Evolutionary conservation across 2,888 invertebrate species (phyloP).

Genomic region (Ennomos fuscantarius): DNA sequence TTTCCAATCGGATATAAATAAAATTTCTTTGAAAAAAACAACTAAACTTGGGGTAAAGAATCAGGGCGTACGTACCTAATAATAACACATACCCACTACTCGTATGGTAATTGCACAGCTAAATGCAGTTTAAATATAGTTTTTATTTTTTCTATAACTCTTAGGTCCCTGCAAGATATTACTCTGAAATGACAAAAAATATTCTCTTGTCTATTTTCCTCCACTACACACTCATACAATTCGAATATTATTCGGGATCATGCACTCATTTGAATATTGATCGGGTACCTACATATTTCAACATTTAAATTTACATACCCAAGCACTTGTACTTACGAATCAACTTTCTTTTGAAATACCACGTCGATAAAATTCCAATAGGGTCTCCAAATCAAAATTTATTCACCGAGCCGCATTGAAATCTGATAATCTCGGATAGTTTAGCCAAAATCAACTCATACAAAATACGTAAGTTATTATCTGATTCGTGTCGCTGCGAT

Average conservation of each 20-base stretch:
- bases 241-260: slow-evolving; percentile 36
- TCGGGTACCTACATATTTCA: slow-evolving; percentile 37
- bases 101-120: too few species aligned
- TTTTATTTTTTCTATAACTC: too few species aligned
- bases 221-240: not conserved
- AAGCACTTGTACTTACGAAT: slow-evolving; percentile 25
- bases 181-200: not conserved
- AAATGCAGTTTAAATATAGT: too few species aligned
- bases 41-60: too few species aligned
- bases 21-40: too few species aligned
- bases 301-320: slow-evolving; percentile 38
- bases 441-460: slow-evolving; percentile 61
- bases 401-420: slow-evolving; percentile 54
- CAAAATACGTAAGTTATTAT: slow-evolving; percentile 71
- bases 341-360: slow-evolving; percentile 40
- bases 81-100: too few species aligned
- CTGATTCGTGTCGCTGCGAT: slow-evolving; percentile 62
- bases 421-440: slow-evolving; percentile 62
- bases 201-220: not conserved
- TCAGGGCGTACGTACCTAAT: too few species aligned
- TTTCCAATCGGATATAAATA: too few species aligned
- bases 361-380: slow-evolving; percentile 45
- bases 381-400: slow-evolving; percentile 51
- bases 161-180: too few species aligned
- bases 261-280: slow-evolving; percentile 42